Evolutionary conservation across 2,888 invertebrate genomes (phyloP), one percentile per base, ranked within the genome.

Genomic region (Brassicogethes aeneus): DNA sequence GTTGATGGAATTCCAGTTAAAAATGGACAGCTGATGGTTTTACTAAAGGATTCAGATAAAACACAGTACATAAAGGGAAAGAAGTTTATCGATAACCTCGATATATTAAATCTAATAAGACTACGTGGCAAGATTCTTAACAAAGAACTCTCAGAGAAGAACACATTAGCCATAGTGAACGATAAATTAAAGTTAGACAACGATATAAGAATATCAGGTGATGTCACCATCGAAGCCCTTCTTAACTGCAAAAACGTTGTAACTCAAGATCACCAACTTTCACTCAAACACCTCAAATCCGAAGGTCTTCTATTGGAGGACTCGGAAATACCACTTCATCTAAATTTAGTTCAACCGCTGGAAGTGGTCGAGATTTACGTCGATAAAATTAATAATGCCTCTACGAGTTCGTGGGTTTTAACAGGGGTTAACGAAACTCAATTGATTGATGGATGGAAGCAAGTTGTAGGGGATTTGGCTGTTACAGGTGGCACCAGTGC

Each of bases 391-490:
- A 75, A 71, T 47, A 65, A 70, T 46, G 50, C 72, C 8, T 5
- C 23, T 23, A 23, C 23, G 10, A 53, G 61, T 16, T 56, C 64
- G 16, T 68, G 72, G 51, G 60, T 75, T 2, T 60, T 63, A 38
- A 62, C 65, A 14, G 68, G 70, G 46, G 53, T 51, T 1, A 54
- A 67, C 2, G 60, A 66, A 13, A 47, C 65, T 16, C 69, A 73
- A 54, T 48, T 65, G 7, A 64, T 80, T 36, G 62, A 64, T 15
- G 77, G 75, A 3, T 49, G 47, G 31, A 79, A 79, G 54, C 55
- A 51, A 2, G 70, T 76, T 46, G 52, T 54, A 2, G 56, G 59
- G 13, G 64, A 70, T 52, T 50, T 79, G 8, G 50, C 56, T 38
- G 65, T 76, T 3, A 54, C 53, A 13, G 65, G 69, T 2, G 65